Evolutionary conservation across 2,113 vertebrate species (phyloP), one percentile per base, ranked within the genome.

Genomic region (Cyprinodon brontotheroides): DNA sequence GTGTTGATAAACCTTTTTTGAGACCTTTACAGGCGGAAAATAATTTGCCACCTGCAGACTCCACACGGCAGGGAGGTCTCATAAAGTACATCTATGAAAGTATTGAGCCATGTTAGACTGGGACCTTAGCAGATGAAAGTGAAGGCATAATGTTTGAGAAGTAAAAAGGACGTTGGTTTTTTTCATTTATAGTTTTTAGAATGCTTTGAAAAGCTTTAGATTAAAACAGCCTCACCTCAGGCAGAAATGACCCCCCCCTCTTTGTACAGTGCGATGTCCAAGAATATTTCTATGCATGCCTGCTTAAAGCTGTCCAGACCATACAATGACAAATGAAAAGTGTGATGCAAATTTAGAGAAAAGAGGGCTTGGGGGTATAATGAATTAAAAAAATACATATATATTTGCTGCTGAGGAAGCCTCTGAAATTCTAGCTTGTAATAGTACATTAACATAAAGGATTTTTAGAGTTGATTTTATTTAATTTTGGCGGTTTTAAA

Each of bases 251-350:
- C 87, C 89, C 53, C 29, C 29, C 74, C 37, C 9, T 89, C 57
- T 83, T 91, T 91, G 75, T 89, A 85, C 6, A 86, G 79, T 45
- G 0, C 39, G n/a, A 91, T 77, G 39, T 89, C 86, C 63, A 92
- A 59, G 17, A n/a, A 8, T 0, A 20, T 85, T 36, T 87, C 81
- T 0, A 69, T 29, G 88, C 89, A 91, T 4, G 84, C 90, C 50
- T 82, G 88, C 2, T 40, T 64, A n/a, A 92, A 86, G 5, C 1
- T 57, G 22, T 86, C 77, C 72, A 92, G 73, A 73, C 81, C 67
- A 89, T 92, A 73, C 3, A 72, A 75, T 38, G 65, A n/a, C 10
- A 81, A 77, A 70, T 41, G 36, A 8, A 70, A 62, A 78, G 12
- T 73, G 11, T 13, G 12, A 72, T 4, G 13, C 75, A 57, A 66